Base-by-base conservation (phyloP, 2,888 invertebrate genomes). In the Abscondita cerata region DNA sequence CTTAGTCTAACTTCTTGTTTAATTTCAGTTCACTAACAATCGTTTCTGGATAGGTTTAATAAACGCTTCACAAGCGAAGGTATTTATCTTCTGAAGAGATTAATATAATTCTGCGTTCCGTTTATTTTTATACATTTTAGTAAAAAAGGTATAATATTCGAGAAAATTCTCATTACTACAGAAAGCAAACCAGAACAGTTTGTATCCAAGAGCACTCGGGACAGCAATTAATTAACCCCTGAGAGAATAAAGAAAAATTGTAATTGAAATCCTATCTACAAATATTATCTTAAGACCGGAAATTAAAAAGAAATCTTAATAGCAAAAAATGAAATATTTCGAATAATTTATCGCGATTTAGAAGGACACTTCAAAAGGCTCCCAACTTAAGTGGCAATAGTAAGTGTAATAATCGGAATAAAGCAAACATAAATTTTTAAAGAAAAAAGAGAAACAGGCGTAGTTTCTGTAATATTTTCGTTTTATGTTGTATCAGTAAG, bases 401-500 rank as follows among this genome's bases (percentile, higher is more conserved):
- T 59, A 38, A 47, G 52, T 59, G 31, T 31, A 47, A 59, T 59
- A 52, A 52, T 52, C 36, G 36, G 59, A 59, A 59, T 59, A 59
- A 59, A 59, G 59, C 46, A 59, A 59, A 52, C 59, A 59, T 59
- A 59, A 59, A 59, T 59, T 53, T 46, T 3, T 52, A 31, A 38
- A 18, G 41, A 34, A 55, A 61, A 59, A 56, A 56, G 54, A 20
- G 19, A 53, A 53, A 34, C 55, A 61, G 56, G 56, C 55, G 56
- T 52, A 61, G 51, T 51, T 61, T 61, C 56, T 51, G 59, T 59
- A 59, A 61, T 61, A 61, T 61, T 61, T 61, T 61, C 52, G 55
- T 56, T 61, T 61, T 61, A 61, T 61, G 55, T 55, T 61, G 56
- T 54, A 61, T 61, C 56, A 61, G 61, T 61, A 61, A 61, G 61